Evolutionary conservation across 2,888 invertebrate species (phyloP).

Genomic region (Drosophila prostipennis): DNA sequence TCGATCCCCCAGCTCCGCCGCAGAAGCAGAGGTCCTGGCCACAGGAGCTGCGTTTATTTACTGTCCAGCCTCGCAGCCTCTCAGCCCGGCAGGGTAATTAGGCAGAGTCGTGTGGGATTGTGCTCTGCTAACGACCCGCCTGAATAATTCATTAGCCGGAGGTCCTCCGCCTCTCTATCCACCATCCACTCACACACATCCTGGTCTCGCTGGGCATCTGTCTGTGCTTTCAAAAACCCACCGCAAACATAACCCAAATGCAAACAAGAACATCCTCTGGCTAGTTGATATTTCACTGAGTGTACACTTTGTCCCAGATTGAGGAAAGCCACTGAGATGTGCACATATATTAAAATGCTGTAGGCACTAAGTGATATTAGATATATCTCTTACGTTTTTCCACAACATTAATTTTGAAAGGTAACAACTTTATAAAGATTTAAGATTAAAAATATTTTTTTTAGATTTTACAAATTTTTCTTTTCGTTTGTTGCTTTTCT

Average conservation of each 20-base stretch:
- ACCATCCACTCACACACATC: constrained; percentile 6
- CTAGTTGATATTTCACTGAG: constrained; percentile 36
- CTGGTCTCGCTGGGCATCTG: constrained; percentile 11
- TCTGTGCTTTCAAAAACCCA: constrained; percentile 46
- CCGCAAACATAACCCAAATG: constrained; percentile 63
- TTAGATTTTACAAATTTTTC: too few species aligned
- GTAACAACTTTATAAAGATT: neutral
- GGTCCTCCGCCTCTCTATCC: constrained; percentile 8
- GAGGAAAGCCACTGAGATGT: neutral
- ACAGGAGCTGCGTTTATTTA: constrained; percentile 42
- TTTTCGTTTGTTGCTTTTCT: too few species aligned
- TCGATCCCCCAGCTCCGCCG: neutral
- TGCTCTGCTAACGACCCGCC: constrained; percentile 57
- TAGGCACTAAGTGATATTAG: neutral
- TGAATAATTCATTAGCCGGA: constrained; percentile 70
- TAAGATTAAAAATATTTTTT: too few species aligned
- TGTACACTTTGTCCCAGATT: constrained; percentile 14
- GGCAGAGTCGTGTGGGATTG: constrained; percentile 53
- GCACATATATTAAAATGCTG: constrained; percentile 2
- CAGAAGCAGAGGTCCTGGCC: constrained; percentile 24
- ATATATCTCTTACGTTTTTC: neutral
- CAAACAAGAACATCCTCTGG: constrained; percentile 53
- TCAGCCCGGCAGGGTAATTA: constrained; percentile 61
- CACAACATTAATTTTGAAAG: neutral
- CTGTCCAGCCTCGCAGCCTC: constrained; percentile 18